Evolutionary conservation across 1,140 invertebrate genomes (phyloP).

Genomic region (Pogonomyrmex californicus): DNA sequence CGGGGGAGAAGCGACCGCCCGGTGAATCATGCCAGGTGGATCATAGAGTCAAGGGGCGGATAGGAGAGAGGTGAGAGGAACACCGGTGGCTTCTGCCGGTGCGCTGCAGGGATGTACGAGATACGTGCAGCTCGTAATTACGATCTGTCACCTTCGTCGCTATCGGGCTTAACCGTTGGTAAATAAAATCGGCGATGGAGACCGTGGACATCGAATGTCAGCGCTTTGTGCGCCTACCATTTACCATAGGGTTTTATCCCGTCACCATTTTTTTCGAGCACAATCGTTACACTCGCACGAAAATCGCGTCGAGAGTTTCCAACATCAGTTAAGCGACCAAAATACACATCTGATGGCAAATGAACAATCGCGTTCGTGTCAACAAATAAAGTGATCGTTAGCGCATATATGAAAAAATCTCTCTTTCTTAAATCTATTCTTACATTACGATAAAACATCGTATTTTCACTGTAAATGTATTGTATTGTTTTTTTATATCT

Average conservation of each 20-base stretch:
- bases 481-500: neutral
- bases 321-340: conserved; percentile 12
- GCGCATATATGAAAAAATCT: neutral
- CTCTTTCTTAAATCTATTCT: neutral
- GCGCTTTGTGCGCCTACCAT: conserved; percentile 25
- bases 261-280: conserved; percentile 23
- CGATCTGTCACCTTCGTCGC: conserved; percentile 66
- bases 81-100: conserved; percentile 37
- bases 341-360: neutral
- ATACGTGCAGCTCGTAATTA: conserved; percentile 80
- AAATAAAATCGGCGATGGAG: conserved; percentile 66
- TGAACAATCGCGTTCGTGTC: neutral
- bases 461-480: neutral
- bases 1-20: conserved; percentile 78
- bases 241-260: conserved; percentile 14
- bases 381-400: neutral
- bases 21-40: conserved; percentile 79
- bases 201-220: conserved; percentile 28
- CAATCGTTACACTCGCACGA: conserved; percentile 10
- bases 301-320: conserved; percentile 13
- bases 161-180: conserved; percentile 48
- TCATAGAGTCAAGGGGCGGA: conserved; percentile 52
- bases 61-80: conserved; percentile 38
- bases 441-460: neutral
- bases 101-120: conserved; percentile 47